These are phyloP conservation scores for Dusona sp. DNA, from an alignment of 2,888 invertebrate species.

Conservation along the genomic window DNA sequence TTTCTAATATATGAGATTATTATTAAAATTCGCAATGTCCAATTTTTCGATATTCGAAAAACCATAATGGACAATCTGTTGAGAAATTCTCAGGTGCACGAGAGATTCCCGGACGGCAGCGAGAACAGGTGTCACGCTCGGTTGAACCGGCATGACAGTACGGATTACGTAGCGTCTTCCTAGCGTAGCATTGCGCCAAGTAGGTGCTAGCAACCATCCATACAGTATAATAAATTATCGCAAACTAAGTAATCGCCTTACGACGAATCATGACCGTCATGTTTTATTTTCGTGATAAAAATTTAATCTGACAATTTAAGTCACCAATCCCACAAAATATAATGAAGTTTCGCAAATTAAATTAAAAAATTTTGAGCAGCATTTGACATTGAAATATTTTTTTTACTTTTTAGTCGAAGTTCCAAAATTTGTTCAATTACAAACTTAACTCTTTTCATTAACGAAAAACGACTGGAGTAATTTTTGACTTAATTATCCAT, in stretches of 20 bases:
- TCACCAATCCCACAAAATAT: background rate
- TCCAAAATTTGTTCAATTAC: background rate
- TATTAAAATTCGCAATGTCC: slow-evolving; percentile 11
- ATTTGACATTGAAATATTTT: background rate
- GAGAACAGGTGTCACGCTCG: slow-evolving; percentile 78
- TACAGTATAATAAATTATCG: slow-evolving; percentile 28
- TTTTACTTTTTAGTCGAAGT: background rate
- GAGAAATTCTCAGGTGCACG: slow-evolving; percentile 77
- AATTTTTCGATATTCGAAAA: slow-evolving; percentile 32
- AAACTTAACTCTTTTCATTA: background rate
- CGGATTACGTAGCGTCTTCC: slow-evolving; percentile 78
- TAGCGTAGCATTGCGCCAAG: slow-evolving; percentile 76
- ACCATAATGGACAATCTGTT: slow-evolving; percentile 57
- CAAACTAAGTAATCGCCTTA: slow-evolving; percentile 24
- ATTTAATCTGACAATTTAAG: background rate
- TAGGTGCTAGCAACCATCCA: slow-evolving; percentile 66
- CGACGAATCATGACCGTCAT: slow-evolving; percentile 10
- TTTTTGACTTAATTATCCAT: background rate
- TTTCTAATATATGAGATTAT: background rate
- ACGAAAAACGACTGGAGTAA: background rate
- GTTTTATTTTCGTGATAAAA: background rate
- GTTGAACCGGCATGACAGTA: slow-evolving; percentile 79
- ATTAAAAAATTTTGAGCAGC: background rate
- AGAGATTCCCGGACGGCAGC: slow-evolving; percentile 61
- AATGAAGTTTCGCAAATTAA: background rate